Base-by-base conservation (phyloP, 1,140 invertebrate species). In the Euborellia annulipes region DNA sequence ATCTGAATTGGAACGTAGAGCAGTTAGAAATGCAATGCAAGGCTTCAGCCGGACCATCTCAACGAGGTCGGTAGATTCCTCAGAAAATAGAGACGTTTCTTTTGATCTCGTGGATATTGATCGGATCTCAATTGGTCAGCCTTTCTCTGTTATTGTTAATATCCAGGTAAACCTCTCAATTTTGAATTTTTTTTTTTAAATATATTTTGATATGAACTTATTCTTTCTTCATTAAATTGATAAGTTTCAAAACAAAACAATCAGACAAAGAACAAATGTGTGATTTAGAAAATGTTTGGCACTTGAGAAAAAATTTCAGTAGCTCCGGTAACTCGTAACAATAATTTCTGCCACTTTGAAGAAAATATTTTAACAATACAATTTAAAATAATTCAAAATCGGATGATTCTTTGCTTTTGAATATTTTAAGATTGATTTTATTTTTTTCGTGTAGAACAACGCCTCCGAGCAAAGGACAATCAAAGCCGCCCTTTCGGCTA, bases 101-200 rank as follows among this genome's bases (percentile, higher is more conserved):
- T 81, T 82, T 56, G 73, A 78, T 53, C 62, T 82, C 36, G 68
- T 75, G 52, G 78, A 81, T 43, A 72, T 79, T 51, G 78, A 82
- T 36, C 61, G 67, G 32, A 66, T 81, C 9, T 68, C 70, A 7
- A 71, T 79, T 46, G 79, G 79, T 3, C 65, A 79, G 49, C 69
- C 70, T 9, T 81, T 82, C 55, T 68, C 70, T 52, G 70, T 80
- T 37, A 69, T 69, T 2, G 70, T 82, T 50, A 70, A 73, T 51
- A 70, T 80, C 49, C 65, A 73, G 61, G 74, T 76, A 42, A 54
- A 21, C 13, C 6, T 43, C 9, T 8, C 41, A 9, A n/a, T 8
- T 43, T 32, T 43, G 13, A 32, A 30, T 6, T 6, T n/a, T 6
- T 17, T 16, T 6, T 38, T 20, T 4, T 17, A 6, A 38, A 20